Conservation (phyloP, 2,113 vertebrate species). For the Larimichthys crocea region DNA sequence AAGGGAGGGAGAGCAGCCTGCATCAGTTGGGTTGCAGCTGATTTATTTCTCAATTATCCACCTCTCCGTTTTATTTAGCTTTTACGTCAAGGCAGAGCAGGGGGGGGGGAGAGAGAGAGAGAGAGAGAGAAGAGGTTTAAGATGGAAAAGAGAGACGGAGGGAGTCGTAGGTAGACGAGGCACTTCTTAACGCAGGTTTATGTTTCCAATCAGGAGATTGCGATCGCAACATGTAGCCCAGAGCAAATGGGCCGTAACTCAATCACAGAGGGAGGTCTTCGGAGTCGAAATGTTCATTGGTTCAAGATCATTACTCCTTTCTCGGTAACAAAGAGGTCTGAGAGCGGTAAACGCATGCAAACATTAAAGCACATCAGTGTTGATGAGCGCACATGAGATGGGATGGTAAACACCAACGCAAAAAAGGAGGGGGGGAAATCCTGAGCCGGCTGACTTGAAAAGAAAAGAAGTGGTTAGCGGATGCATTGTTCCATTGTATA, state of each 20-base stretch:
- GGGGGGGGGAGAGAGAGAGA: neutral
- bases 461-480: constrained; percentile 41
- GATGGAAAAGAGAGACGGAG: neutral
- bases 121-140: neutral
- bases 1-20: constrained; percentile 2
- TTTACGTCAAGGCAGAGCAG: neutral
- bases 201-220: constrained; percentile 73
- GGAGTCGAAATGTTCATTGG: constrained; percentile 25
- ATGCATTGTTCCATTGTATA: constrained; percentile 65
- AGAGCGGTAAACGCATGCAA: constrained; percentile 33
- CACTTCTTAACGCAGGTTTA: constrained; percentile 52
- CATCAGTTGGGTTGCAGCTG: constrained; percentile 2
- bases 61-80: constrained; percentile 27
- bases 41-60: constrained; percentile 43
- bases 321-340: constrained; percentile 44
- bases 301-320: constrained; percentile 71
- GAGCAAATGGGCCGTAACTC: constrained; percentile 69
- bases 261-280: constrained; percentile 65
- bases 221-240: constrained; percentile 63
- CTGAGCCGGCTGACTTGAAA: constrained; percentile 54
- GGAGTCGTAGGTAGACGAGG: constrained; percentile 20
- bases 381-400: constrained; percentile 40
- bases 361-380: constrained; percentile 33
- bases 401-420: constrained; percentile 42
- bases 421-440: constrained; percentile 43